Percentiles rank a stretch among this genome's conserved stretches.
Evolutionary conservation across 1,140 invertebrate genomes (phyloP).

Genomic region (Reticulitermes speratus): DNA sequence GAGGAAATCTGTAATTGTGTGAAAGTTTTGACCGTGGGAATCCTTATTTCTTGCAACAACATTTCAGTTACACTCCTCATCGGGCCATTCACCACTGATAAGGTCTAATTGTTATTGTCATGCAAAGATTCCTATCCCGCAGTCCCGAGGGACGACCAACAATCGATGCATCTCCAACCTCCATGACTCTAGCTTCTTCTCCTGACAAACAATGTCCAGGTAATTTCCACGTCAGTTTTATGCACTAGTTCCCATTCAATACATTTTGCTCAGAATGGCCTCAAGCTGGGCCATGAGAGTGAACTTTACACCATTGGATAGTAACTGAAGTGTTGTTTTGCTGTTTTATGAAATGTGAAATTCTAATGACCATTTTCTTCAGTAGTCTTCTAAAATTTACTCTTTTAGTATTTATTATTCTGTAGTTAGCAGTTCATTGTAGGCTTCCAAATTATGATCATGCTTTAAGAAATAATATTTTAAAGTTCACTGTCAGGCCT

Average conservation of each 20-base stretch:
- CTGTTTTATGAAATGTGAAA: neutral
- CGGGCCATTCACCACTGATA: neutral
- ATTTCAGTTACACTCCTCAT: conserved; percentile 36
- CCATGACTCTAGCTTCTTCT: conserved; percentile 42
- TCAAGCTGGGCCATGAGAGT: neutral
- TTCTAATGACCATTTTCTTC: neutral
- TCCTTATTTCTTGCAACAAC: conserved; percentile 33
- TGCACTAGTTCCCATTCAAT: neutral
- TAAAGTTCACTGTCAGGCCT: conserved; percentile 17
- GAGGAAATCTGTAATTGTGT: neutral
- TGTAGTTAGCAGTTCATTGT: neutral
- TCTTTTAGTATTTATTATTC: neutral
- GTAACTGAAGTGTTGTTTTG: conserved; percentile 3
- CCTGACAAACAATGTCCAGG: conserved; percentile 37
- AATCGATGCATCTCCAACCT: conserved; percentile 42
- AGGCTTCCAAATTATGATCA: neutral
- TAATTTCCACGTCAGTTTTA: conserved; percentile 24
- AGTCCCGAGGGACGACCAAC: conserved; percentile 42
- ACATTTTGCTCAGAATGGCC: neutral
- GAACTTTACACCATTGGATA: neutral
- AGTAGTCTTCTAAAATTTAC: neutral
- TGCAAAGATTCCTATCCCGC: conserved; percentile 36
- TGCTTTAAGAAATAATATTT: neutral
- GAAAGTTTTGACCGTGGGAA: conserved; percentile 25
- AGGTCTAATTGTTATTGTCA: conserved; percentile 21